A percentile compares a stretch with the other conserved stretches of the same genome.
These are phyloP conservation scores for Scaptomyza polygonia DNA, from an alignment of 2,888 invertebrate genomes.

Conservation along the genomic window DNA sequence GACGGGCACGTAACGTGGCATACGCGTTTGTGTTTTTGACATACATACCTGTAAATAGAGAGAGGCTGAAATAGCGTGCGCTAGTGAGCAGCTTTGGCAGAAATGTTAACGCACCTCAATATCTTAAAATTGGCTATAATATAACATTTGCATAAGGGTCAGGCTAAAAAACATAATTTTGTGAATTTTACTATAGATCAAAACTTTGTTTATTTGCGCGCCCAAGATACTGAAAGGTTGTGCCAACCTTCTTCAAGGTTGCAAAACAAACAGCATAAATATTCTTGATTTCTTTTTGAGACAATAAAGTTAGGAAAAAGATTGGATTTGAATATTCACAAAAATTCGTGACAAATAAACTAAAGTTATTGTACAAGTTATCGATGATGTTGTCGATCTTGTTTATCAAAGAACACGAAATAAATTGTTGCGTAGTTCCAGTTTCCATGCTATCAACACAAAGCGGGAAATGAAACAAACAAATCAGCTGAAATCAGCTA, in stretches of 20 bases:
- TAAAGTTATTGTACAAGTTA: background rate
- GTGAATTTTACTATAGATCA: too few relatives aligned
- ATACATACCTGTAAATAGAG: constrained; percentile 5
- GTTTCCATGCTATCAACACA: background rate
- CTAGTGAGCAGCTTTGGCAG: constrained; percentile 2
- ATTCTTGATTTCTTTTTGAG: background rate
- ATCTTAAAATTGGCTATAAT: constrained; percentile 9
- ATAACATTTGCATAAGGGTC: background rate
- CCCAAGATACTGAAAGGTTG: background rate
- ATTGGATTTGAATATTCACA: too few relatives aligned
- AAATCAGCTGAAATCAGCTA: constrained; percentile 12
- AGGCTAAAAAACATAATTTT: background rate
- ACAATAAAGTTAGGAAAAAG: too few relatives aligned
- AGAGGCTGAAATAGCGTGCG: constrained; percentile 11
- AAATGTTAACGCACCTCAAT: constrained; percentile 3
- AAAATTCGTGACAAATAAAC: too few relatives aligned
- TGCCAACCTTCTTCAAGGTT: constrained; percentile 9
- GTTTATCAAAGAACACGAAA: background rate
- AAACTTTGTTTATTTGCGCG: background rate
- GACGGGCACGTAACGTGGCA: constrained; percentile 69
- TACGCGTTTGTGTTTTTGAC: constrained; percentile 16
- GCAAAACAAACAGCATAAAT: background rate
- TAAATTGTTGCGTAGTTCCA: background rate
- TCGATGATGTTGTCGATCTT: background rate
- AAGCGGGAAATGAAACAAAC: constrained; percentile 12